Conservation (phyloP, 2,113 vertebrate genomes). For the Pangasianodon hypophthalmus region DNA sequence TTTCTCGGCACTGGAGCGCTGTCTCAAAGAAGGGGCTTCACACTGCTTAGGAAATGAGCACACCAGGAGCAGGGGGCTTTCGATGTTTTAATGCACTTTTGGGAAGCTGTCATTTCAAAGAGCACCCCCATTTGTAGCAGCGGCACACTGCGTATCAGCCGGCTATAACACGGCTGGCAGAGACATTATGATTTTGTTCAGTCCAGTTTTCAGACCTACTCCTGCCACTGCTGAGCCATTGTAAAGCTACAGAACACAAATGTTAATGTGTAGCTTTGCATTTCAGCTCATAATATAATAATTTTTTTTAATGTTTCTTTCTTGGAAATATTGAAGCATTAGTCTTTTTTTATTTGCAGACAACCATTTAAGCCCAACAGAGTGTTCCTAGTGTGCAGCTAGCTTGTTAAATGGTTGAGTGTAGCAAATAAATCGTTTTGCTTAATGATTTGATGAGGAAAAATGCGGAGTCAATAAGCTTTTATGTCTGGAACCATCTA, state of each 20-base stretch:
- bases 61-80: slow-evolving; percentile 42
- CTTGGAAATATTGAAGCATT: neutral
- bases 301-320: neutral
- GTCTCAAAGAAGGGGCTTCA: slow-evolving; percentile 49
- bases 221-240: neutral
- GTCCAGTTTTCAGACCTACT: slow-evolving; percentile 5
- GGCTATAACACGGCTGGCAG: slow-evolving; percentile 41
- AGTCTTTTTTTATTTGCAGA: neutral
- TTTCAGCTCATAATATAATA: neutral
- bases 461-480: neutral
- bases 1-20: slow-evolving; percentile 35
- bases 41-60: slow-evolving; percentile 58
- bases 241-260: neutral
- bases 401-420: neutral
- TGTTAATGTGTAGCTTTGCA: neutral
- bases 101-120: slow-evolving; percentile 56
- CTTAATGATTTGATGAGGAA: neutral
- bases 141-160: slow-evolving; percentile 49
- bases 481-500: neutral
- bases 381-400: neutral
- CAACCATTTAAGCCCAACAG: neutral
- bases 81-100: slow-evolving; percentile 50
- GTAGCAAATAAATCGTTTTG: neutral
- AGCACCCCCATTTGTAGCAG: slow-evolving; percentile 41
- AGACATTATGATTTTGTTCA: slow-evolving; percentile 51